Base-by-base conservation (phyloP, 2,113 vertebrate genomes). In the Nasalis larvatus region DNA sequence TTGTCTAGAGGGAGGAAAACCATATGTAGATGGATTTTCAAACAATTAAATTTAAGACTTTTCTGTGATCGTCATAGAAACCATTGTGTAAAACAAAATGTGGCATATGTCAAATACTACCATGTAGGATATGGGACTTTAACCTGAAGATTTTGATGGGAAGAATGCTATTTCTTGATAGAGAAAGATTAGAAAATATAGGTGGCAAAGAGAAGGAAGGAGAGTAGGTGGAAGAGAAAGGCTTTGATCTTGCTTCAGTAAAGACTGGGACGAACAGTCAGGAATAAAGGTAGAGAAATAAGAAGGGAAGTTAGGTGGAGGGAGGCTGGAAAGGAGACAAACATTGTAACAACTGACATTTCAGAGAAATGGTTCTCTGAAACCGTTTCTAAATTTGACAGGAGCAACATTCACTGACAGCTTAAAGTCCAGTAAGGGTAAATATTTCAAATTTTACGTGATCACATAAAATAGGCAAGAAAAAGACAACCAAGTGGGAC, bases 261-360 rank as follows among this genome's bases (percentile, higher is more conserved):
- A 37, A 30, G 76, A 27, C 3, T 1, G 23, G 18, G n/a, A 47
- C 45, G 35, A 23, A 6, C 30, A 12, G 17, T 10, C 8, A 20
- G 30, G 40, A 52, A 58, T 18, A 60, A 37, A 5, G 9, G 42
- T 0, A 23, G 7, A 30, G 71, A 71, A 74, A 17, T 23, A 7
- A 11, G 23, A 8, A 2, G 17, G 4, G 21, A 71, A 9, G 35
- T 1, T 18, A 47, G 71, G 6, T 6, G 6, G 14, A 20, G 30
- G 40, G 8, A 10, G 1, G 3, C 0, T 0, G 58, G 6, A 7
- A 7, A 18, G 32, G 27, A 9, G 8, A 11, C 27, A 30, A 4
- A 3, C 7, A 2, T 4, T 60, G 14, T 32, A 18, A 42, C 14
- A 81, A 32, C 32, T 1, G 6, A 17, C 3, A 1, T 58, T 78